These are phyloP conservation scores for Polyommatus icarus DNA, from an alignment of 2,888 invertebrate species.

Conservation along the genomic window DNA sequence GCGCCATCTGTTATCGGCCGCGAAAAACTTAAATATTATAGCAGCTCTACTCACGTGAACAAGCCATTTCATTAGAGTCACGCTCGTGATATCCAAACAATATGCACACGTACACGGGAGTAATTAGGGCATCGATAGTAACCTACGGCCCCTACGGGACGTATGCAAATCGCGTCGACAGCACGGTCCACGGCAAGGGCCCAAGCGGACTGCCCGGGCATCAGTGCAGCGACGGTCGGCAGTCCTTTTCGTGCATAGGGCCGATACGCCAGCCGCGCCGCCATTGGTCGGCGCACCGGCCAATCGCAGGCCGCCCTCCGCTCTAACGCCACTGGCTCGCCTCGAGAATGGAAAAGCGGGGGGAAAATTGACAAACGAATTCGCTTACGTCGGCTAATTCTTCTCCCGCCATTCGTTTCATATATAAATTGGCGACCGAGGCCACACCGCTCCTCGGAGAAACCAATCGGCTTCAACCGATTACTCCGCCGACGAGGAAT, in stretches of 20 bases:
- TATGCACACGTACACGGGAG: constrained; percentile 54
- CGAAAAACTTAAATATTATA: constrained; percentile 51
- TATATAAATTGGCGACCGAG: constrained; percentile 57
- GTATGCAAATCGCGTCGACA: constrained; percentile 53
- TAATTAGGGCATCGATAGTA: constrained; percentile 60
- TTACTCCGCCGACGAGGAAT: constrained; percentile 42
- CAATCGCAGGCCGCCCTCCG: constrained; percentile 56
- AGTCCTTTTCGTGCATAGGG: constrained; percentile 71
- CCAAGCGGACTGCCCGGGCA: constrained; percentile 61
- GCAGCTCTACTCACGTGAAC: constrained; percentile 65
- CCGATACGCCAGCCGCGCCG: constrained; percentile 50
- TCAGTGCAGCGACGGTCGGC: constrained; percentile 41
- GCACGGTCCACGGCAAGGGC: constrained; percentile 69
- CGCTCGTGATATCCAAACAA: constrained; percentile 50
- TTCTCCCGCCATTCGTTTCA: constrained; percentile 60
- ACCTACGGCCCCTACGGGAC: constrained; percentile 48
- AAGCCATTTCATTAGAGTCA: constrained; percentile 50
- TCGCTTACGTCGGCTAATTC: constrained; percentile 53
- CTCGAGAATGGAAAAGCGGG: constrained; percentile 62
- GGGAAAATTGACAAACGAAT: constrained; percentile 64
- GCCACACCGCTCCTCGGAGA: constrained; percentile 62
- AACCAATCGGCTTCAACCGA: constrained; percentile 59
- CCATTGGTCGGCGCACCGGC: constrained; percentile 60
- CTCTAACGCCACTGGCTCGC: constrained; percentile 57
- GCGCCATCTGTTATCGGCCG: constrained; percentile 67